Evolutionary conservation across 2,113 vertebrate genomes (phyloP).

Genomic region (Calyptomena viridis): DNA sequence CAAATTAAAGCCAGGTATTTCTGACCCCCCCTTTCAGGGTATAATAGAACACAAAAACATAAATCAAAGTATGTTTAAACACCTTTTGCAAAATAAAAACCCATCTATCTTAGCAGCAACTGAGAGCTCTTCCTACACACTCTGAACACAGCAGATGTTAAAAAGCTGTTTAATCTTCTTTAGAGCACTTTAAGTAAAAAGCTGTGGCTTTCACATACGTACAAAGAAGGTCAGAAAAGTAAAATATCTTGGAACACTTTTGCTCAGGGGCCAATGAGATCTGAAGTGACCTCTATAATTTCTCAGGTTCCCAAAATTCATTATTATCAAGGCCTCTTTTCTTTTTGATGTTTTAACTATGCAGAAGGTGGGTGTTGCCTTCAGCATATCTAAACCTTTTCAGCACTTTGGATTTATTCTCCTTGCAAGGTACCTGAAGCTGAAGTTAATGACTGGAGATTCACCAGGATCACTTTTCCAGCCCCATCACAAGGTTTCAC

Average conservation of each 20-base stretch:
- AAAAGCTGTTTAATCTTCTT: slow-evolving; percentile 58
- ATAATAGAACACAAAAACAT: not conserved
- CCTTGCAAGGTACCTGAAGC: slow-evolving; percentile 18
- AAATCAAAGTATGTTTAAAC: slow-evolving; percentile 13
- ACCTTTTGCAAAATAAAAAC: not conserved
- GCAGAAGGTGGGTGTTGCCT: slow-evolving; percentile 12
- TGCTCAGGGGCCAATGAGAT: not conserved
- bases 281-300: slow-evolving; percentile 15
- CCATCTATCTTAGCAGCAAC: slow-evolving; percentile 26
- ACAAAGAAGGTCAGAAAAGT: slow-evolving; percentile 37
- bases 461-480: not conserved
- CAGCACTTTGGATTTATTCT: slow-evolving; percentile 29
- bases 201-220: slow-evolving; percentile 21
- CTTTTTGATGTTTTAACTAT: not conserved
- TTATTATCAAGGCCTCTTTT: not conserved
- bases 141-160: slow-evolving; percentile 27
- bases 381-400: not conserved
- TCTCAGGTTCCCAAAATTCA: not conserved
- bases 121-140: slow-evolving; percentile 10
- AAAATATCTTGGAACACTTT: slow-evolving; percentile 31
- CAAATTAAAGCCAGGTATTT: not conserved
- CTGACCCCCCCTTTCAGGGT: not conserved
- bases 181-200: slow-evolving; percentile 39
- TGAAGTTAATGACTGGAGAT: slow-evolving; percentile 2
- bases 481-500: not conserved